phyloP scores from a whole-genome alignment of 2,888 invertebrate species.

The Timandra comae region DNA sequence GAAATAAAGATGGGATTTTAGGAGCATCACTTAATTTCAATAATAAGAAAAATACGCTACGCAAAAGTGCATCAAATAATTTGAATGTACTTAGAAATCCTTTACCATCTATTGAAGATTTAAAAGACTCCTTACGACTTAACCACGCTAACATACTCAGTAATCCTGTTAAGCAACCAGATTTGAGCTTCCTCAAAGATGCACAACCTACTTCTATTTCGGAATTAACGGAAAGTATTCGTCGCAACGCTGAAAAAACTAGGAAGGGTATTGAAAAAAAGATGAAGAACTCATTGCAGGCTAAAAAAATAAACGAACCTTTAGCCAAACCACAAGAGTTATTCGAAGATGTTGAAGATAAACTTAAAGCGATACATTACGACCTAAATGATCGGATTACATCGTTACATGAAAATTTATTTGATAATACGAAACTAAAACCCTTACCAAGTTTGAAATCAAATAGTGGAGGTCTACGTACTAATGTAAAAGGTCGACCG shows the following conservation, averaged over 20 bases:
- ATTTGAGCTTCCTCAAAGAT: slow-evolving; percentile 19
- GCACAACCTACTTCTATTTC: slow-evolving; percentile 11
- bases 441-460: slow-evolving; percentile 11
- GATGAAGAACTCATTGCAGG: slow-evolving; percentile 33
- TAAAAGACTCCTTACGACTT: slow-evolving; percentile 15
- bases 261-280: slow-evolving; percentile 37
- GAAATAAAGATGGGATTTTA: slow-evolving; percentile 26
- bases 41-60: slow-evolving; percentile 9
- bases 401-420: slow-evolving; percentile 38
- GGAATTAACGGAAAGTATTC: slow-evolving; percentile 32
- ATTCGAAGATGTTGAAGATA: slow-evolving; percentile 49
- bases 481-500: slow-evolving; percentile 10
- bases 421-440: slow-evolving; percentile 30
- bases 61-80: slow-evolving; percentile 15
- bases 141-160: slow-evolving; percentile 22
- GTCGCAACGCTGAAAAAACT: slow-evolving; percentile 37
- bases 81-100: slow-evolving; percentile 18
- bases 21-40: slow-evolving; percentile 28
- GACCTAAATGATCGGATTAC: slow-evolving; percentile 52
- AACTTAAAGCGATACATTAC: slow-evolving; percentile 44
- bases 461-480: not conserved
- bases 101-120: slow-evolving; percentile 28
- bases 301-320: slow-evolving; percentile 17
- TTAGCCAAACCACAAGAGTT: slow-evolving; percentile 36
- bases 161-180: slow-evolving; percentile 23